Evolutionary conservation across 2,797 vertebrate species (phyloP), one percentile per base, ranked within the genome.

Genomic region (Xyrichtys novacula): DNA sequence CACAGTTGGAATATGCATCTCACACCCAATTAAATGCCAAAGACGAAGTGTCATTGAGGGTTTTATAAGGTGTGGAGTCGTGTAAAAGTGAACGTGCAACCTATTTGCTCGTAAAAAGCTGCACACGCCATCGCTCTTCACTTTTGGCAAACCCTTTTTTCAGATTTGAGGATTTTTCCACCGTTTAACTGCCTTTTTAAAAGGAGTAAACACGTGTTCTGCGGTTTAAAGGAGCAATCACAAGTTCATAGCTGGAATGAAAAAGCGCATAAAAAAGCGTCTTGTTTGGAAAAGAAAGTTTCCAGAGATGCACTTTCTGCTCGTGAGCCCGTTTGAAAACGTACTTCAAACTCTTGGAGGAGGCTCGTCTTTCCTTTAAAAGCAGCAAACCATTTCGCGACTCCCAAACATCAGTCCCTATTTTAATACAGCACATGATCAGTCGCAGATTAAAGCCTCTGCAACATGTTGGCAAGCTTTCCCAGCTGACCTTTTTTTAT

Each of bases 121-220:
- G 6, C 26, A 32, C 20, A 31, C 2, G 3, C 17, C 8, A 0
- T 39, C 39, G 64, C 25, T 36, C 3, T 1, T 9, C 40, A 34
- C 32, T 22, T 39, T 39, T 50, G 28, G 19, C 2, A 6, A n/a
- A 20, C 29, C 22, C 20, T 48, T 20, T 53, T 19, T 28, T 29
- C 4, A 16, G 23, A 19, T 38, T 2, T 36, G 2, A 26, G 9
- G 3, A 2, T 3, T 16, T 39, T 50, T 34, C 4, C 6, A 34
- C 26, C 17, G 3, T 38, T 68, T 71, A 56, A 9, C 15, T 4
- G 0, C 20, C 23, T 38, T 39, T n/a, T 32, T 46, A 26, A 63
- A 44, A 23, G 22, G 66, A 53, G 15, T 9, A 31, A 56, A 73
- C 40, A 7, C 10, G 11, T 42, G 19, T 42, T 59, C 53, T 58